Percentiles rank a stretch among this genome's conserved stretches.
Evolutionary conservation across 1,140 invertebrate species (phyloP).

Genomic region (Oscheius sp.): DNA sequence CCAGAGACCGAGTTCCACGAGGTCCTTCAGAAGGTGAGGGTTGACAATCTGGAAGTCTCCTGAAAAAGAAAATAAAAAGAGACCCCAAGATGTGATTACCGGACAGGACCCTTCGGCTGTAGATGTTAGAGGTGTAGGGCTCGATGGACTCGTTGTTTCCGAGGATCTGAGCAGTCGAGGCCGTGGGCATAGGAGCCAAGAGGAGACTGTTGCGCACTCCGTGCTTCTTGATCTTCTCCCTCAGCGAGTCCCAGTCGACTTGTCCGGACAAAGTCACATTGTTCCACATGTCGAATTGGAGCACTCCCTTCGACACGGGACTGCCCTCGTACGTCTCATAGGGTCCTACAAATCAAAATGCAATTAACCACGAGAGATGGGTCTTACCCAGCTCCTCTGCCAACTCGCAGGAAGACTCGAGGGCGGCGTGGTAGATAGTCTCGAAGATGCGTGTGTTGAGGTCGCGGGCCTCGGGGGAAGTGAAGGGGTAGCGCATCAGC

Average conservation of each 20-base stretch:
- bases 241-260: slow-evolving; percentile 84
- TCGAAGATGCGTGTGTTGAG: slow-evolving; percentile 96
- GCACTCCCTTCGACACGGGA: slow-evolving; percentile 88
- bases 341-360: slow-evolving; percentile 53
- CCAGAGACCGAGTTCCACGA: slow-evolving; percentile 87
- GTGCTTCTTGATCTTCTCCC: slow-evolving; percentile 76
- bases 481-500: slow-evolving; percentile 86
- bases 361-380: neutral
- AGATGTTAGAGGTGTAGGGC: slow-evolving; percentile 96
- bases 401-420: slow-evolving; percentile 93
- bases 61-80: slow-evolving; percentile 67
- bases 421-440: slow-evolving; percentile 92
- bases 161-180: slow-evolving; percentile 96
- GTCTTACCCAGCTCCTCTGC: slow-evolving; percentile 74
- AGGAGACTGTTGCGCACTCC: slow-evolving; percentile 91
- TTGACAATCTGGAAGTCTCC: slow-evolving; percentile 79
- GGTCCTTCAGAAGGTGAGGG: slow-evolving; percentile 87
- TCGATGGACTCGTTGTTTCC: slow-evolving; percentile 99
- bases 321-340: slow-evolving; percentile 88
- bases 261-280: slow-evolving; percentile 76
- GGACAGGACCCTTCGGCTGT: slow-evolving; percentile 85
- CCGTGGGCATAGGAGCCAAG: slow-evolving; percentile 96
- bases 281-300: slow-evolving; percentile 97
- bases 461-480: slow-evolving; percentile 74
- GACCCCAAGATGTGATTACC: slow-evolving; percentile 63